Evolutionary conservation across 1,140 invertebrate genomes (phyloP), one percentile per base, ranked within the genome.

Genomic region (Euschistus heros): DNA sequence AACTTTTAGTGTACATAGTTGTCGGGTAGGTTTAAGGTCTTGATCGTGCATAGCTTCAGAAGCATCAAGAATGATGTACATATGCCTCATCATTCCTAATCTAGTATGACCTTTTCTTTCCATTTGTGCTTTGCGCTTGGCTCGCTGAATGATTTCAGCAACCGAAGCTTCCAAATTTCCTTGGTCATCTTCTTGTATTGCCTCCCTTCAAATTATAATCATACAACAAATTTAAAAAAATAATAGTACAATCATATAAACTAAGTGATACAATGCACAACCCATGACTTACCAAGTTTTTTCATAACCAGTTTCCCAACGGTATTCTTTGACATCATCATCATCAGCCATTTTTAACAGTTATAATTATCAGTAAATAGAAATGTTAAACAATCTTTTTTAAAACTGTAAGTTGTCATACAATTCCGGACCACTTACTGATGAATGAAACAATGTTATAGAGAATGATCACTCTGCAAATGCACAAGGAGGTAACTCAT

Each of bases 251-350:
- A 44, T n/a, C n/a, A n/a, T 27, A 6, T 17, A 44, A 17, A 67
- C 22, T 2, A 42, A 13, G 2, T 54, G 5, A 59, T 22, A 24
- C 46, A 14, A 20, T 20, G 18, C 24, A 5, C 3, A 6, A 13
- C 14, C 4, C n/a, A 6, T 6, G 3, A 50, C 73, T 79, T 79
- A 91, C 92, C 92, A 95, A 73, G 92, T 94, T 77, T 93, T 94
- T 76, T 98, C 94, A 78, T 97, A 98, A 72, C 94, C 94, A 50
- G 90, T 94, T 75, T 97, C 94, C 94, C 94, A 97, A 24, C 92
- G 82, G 74, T 97, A 97, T 73, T 94, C 92, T 73, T 94, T 93
- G 50, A 85, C 82, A 73, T 93, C 91, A 50, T 92, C 90, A 62
- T 90, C 87, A 63, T 81, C 84, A n/a, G 61, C 59, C 59, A 61